Conservation (phyloP, 2,888 invertebrate species). For the Zygogramma bicolorata region DNA sequence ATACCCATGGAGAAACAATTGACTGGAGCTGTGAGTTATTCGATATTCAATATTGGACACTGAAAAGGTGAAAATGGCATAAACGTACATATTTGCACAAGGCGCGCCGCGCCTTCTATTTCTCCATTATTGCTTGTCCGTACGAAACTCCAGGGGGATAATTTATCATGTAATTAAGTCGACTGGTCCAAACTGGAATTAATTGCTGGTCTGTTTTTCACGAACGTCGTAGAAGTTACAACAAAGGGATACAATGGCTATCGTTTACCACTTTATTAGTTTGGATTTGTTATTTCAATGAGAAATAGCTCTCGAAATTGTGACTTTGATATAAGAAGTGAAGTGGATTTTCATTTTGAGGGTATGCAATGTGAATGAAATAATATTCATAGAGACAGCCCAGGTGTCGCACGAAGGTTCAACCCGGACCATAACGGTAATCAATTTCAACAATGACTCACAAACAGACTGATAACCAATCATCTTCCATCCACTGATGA, state of each 20-base stretch:
- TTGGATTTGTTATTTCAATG: too few relatives aligned
- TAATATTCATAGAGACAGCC: too few relatives aligned
- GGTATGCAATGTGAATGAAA: too few relatives aligned
- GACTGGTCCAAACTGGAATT: slow-evolving; percentile 34
- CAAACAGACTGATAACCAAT: too few relatives aligned
- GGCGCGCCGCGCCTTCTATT: slow-evolving; percentile 34
- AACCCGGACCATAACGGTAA: too few relatives aligned
- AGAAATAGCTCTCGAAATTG: too few relatives aligned
- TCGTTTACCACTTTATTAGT: not conserved
- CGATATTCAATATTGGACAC: not conserved
- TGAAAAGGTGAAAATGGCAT: slow-evolving; percentile 41
- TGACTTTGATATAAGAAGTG: too few relatives aligned
- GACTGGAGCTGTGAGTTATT: not conserved
- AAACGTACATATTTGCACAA: slow-evolving; percentile 38
- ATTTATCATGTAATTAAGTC: slow-evolving; percentile 46
- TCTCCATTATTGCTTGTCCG: slow-evolving; percentile 34
- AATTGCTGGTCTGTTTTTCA: slow-evolving; percentile 32
- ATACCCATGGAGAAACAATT: not conserved
- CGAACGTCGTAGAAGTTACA: slow-evolving; percentile 27
- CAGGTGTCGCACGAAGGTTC: too few relatives aligned
- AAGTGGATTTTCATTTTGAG: too few relatives aligned
- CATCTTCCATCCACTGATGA: too few relatives aligned
- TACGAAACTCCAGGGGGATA: slow-evolving; percentile 33
- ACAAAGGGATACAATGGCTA: slow-evolving; percentile 18
- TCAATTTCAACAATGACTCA: too few relatives aligned